Evolutionary conservation across 2,797 vertebrate species (phyloP).

Genomic region (Phataginus tetradactyla): DNA sequence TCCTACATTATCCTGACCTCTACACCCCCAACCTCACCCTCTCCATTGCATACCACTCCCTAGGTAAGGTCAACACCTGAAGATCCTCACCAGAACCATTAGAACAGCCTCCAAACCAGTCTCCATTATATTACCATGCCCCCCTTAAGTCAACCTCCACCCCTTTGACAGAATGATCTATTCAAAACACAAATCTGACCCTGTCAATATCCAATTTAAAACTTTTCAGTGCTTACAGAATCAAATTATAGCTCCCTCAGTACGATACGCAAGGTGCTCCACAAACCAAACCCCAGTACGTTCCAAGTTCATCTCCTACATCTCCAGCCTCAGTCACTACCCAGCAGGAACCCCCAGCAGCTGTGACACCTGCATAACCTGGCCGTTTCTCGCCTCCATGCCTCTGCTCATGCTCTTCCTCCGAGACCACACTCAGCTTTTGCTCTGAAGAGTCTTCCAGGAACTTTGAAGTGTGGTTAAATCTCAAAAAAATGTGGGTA

Average conservation of each 20-base stretch:
- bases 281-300: neutral
- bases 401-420: neutral
- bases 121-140: neutral
- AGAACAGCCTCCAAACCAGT: neutral
- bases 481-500: neutral
- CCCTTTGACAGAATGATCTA: neutral
- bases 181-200: constrained; percentile 5
- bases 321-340: neutral
- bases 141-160: neutral
- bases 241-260: neutral
- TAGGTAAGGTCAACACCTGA: neutral
- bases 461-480: neutral
- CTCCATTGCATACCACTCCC: neutral
- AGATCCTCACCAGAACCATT: neutral
- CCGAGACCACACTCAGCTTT: neutral
- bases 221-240: neutral
- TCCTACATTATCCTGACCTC: neutral
- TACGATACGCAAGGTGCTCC: neutral
- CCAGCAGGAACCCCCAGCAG: neutral
- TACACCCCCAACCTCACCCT: fast-evolving
- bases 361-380: neutral
- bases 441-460: neutral
- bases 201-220: neutral
- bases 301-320: neutral
- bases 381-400: neutral